Evolutionary conservation across 2,797 vertebrate species (phyloP), one percentile per base, ranked within the genome.

Genomic region (Champsocephalus gunnari): DNA sequence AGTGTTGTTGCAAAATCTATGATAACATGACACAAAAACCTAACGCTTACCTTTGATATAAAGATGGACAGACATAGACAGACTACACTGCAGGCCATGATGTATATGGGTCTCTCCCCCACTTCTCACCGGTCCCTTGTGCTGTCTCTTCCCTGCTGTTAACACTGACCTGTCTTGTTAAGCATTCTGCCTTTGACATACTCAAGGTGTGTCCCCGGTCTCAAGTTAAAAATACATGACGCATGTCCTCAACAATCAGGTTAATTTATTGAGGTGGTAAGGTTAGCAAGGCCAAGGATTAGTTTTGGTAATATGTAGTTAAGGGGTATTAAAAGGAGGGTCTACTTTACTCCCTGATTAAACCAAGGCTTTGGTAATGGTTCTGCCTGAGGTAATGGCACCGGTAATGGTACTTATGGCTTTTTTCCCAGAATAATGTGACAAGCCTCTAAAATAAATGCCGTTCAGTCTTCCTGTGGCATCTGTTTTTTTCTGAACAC

Each of bases 341-440:
- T 53, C 2, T 12, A 45, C 65, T 73, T 77, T 57, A 47, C 63
- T 63, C 62, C 12, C 10, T 81, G 74, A 86, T 87, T 75, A 77
- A 56, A n/a, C 66, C 51, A 2, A 0, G 53, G 50, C 74, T 80
- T 28, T 61, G 73, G 72, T 81, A 80, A 88, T 75, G 70, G 45
- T 51, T 59, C 45, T 67, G 57, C 71, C 10, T 3, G 4, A 14
- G 45, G 66, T 81, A 80, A 77, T 50, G 56, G 49, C 19, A 38
- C 7, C 8, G 34, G 34, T 38, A 38, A 38, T 38, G 1, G 6
- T 45, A 28, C 14, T 55, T 58, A 73, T 81, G 60, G n/a, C 41
- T 10, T 14, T 19, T 17, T 65, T 19, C 34, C 54, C n/a, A 32
- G 71, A 73, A 56, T 77, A 66, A 77, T 64, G 41, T 50, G 71